Evolutionary conservation across 2,113 vertebrate species (phyloP), one percentile per base, ranked within the genome.

Genomic region (Thunnus thynnus): DNA sequence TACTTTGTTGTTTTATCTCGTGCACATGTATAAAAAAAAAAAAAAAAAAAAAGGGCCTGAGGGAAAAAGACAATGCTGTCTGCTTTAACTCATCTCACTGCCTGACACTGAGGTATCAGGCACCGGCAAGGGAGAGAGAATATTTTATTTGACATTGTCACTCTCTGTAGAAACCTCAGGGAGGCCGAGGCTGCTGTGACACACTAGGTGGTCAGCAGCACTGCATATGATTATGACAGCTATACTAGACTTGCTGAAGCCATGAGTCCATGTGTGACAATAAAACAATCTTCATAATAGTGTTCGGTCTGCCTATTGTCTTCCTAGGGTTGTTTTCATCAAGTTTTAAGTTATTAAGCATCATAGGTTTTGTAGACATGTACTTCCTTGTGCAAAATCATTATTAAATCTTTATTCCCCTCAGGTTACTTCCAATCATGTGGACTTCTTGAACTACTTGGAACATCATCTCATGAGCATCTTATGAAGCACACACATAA

Each of bases 111-210:
- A 87, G 87, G 82, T 86, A 88, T 90, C 84, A 60, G 77, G 72
- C 89, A 78, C 73, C 63, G 60, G 79, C 68, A 85, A 78, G 72
- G 72, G 77, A 86, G 74, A 87, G 83, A 76, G 91, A 92, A 92
- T 94, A 93, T 93, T 94, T 93, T 87, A 93, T 94, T 91, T 86
- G 91, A 88, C 91, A 85, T 76, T 88, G 93, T 93, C 93, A 93
- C 80, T 92, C 75, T 84, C 72, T 89, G 80, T 88, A 82, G 71
- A 69, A 92, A 89, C 82, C 89, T 90, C 61, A 3, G 57, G 87
- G 79, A 92, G 67, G 75, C 80, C 3, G 56, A 76, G 84, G 74
- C 78, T 79, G 74, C 81, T 89, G 72, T 89, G 89, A 91, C 89
- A 91, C 85, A 90, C 85, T 85, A 72, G 83, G 80, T 93, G 92